Percentiles rank a stretch among this genome's conserved stretches.
phyloP scores from a whole-genome alignment of 2,888 invertebrate genomes.

The Melinopterus prodromus region DNA sequence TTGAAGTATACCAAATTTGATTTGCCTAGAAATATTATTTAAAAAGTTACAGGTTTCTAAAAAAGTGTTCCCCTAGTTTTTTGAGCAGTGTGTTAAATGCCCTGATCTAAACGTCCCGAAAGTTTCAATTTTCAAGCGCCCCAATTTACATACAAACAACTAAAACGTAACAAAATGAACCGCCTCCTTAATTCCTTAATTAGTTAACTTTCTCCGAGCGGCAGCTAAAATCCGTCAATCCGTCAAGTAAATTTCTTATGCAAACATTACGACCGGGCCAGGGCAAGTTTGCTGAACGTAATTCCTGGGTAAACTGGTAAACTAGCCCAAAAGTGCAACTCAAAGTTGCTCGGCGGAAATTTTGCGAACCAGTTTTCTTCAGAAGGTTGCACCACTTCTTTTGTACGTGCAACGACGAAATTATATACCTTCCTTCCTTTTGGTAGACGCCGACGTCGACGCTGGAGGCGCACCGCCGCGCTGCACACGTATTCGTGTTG shows the following conservation, averaged over 20 bases:
- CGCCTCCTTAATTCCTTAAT: neutral
- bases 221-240: neutral
- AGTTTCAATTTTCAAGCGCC: neutral
- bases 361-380: neutral
- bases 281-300: neutral
- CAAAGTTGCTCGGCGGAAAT: neutral
- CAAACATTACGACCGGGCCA: neutral
- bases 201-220: neutral
- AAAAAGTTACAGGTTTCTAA: too few relatives aligned
- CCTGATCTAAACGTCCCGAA: too few relatives aligned
- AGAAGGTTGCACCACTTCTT: neutral
- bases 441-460: neutral
- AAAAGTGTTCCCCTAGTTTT: too few relatives aligned
- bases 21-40: too few relatives aligned
- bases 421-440: slow-evolving; percentile 4
- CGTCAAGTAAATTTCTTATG: neutral
- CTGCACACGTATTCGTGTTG: neutral
- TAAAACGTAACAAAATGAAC: neutral
- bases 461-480: neutral
- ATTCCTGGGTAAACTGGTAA: neutral
- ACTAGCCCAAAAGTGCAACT: neutral
- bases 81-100: too few relatives aligned
- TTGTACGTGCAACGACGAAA: neutral
- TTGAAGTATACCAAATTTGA: too few relatives aligned
- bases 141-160: neutral